A percentile compares a stretch with the other conserved stretches of the same genome.
Conservation (phyloP, 2,113 vertebrate genomes). For the Centrocercus urophasianus region DNA sequence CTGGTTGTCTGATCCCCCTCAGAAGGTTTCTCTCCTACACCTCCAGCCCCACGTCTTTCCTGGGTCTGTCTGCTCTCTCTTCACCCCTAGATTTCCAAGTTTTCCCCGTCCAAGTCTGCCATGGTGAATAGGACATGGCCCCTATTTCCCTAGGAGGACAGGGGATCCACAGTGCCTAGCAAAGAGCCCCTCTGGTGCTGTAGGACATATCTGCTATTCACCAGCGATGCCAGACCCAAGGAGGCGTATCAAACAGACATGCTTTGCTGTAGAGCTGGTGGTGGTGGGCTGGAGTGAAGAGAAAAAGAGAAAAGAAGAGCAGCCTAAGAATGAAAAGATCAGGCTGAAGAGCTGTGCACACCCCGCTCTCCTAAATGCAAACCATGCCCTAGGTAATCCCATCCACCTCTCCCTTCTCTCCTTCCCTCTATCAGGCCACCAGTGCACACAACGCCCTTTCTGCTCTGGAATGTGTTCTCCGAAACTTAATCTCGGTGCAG, state of each 20-base stretch:
- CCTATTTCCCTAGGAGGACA: background rate
- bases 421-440: slow-evolving; percentile 65
- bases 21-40: background rate
- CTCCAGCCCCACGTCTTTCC: background rate
- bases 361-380: slow-evolving; percentile 62
- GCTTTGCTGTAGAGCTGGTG: background rate
- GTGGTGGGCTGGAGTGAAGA: background rate
- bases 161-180: background rate
- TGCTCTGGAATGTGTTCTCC: slow-evolving; percentile 82
- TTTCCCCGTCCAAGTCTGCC: accelerated
- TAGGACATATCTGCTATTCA: background rate
- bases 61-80: background rate
- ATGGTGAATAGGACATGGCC: accelerated
- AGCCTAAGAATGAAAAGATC: background rate
- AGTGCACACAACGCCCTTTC: slow-evolving; percentile 81
- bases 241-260: background rate
- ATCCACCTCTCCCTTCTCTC: slow-evolving; percentile 63
- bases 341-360: slow-evolving; percentile 16
- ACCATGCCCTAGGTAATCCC: slow-evolving; percentile 67
- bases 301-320: background rate
- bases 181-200: background rate
- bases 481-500: slow-evolving; percentile 80
- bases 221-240: background rate
- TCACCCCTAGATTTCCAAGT: background rate
- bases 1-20: background rate